Conservation (phyloP, 2,113 vertebrate genomes). For the Turnix velox region DNA sequence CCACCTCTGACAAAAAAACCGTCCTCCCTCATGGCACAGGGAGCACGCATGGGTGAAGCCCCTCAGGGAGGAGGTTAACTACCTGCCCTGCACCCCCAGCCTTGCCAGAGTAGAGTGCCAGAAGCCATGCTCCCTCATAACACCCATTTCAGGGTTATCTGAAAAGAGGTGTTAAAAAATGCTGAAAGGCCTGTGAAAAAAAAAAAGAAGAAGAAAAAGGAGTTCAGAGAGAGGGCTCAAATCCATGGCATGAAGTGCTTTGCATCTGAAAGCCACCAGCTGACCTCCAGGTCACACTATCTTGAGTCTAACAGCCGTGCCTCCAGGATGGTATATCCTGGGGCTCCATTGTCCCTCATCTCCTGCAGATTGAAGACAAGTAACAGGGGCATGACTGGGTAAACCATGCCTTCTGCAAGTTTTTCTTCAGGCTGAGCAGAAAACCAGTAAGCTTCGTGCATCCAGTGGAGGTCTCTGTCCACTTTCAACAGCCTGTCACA, state of each 20-base stretch:
- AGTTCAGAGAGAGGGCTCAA: background rate
- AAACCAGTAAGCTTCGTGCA: background rate
- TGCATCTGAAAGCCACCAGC: background rate
- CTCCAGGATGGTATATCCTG: background rate
- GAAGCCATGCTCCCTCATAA: accelerated
- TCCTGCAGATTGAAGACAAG: background rate
- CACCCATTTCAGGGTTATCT: background rate
- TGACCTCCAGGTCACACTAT: background rate
- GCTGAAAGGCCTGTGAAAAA: background rate
- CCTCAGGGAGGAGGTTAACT: background rate
- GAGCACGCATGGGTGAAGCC: background rate
- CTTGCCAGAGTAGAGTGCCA: background rate
- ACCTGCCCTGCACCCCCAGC: background rate
- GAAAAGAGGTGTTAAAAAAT: background rate
- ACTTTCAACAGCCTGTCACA: background rate
- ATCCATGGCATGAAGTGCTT: background rate
- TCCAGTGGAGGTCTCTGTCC: accelerated
- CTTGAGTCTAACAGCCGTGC: background rate
- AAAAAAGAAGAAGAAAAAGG: too few species aligned
- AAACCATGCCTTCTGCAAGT: accelerated
- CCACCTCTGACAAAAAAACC: background rate
- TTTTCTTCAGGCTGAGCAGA: background rate
- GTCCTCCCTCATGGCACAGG: accelerated
- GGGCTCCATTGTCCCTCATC: background rate
- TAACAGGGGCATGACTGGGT: accelerated